phyloP scores from a whole-genome alignment of 2,797 vertebrate species.

The Galago senegalensis region DNA sequence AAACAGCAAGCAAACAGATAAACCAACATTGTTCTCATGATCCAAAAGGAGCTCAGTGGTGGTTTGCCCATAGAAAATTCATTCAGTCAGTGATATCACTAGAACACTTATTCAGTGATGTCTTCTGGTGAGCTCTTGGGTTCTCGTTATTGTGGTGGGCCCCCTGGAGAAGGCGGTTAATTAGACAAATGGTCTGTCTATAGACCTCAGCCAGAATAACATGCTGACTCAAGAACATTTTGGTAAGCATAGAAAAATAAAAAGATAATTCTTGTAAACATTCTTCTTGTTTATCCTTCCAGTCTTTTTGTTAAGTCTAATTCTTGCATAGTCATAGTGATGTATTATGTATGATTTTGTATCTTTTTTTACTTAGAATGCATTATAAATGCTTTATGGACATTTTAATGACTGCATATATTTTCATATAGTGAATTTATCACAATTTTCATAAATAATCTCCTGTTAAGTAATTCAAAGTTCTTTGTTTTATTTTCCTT shows the following conservation, averaged over 20 bases:
- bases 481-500: constrained; percentile 44
- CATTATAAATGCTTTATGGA: constrained; percentile 46
- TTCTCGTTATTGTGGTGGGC: neutral
- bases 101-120: neutral
- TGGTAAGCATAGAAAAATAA: constrained; percentile 51
- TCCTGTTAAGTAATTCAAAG: constrained; percentile 33
- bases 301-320: constrained; percentile 51
- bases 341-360: constrained; percentile 7
- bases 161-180: neutral
- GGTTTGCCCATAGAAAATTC: neutral
- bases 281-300: neutral
- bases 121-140: constrained; percentile 4
- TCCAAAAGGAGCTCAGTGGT: neutral
- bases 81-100: neutral
- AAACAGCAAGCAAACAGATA: neutral
- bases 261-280: constrained; percentile 37
- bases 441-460: constrained; percentile 37
- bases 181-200: neutral
- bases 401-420: constrained; percentile 62
- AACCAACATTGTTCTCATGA: neutral
- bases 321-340: constrained; percentile 40
- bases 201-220: constrained; percentile 2
- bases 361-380: constrained; percentile 31
- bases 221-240: constrained; percentile 43
- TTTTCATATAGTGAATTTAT: constrained; percentile 64